phyloP scores from a whole-genome alignment of 1,140 invertebrate genomes.

The Drosophila erecta region DNA sequence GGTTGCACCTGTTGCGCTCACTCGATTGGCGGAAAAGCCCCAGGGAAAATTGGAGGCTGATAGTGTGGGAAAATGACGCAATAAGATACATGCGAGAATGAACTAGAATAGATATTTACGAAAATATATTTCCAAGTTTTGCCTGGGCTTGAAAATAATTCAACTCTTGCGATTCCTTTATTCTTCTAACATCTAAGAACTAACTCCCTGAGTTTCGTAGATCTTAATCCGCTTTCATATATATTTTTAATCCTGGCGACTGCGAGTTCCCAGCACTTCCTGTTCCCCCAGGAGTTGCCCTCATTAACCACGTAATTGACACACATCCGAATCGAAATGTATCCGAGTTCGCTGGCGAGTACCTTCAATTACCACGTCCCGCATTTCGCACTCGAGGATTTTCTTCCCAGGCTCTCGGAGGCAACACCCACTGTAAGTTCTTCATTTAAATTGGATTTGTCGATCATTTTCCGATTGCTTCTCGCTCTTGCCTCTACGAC shows the following conservation, averaged over 20 bases:
- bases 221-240: slow-evolving; percentile 1
- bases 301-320: slow-evolving; percentile 29
- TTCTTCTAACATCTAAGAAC: no score
- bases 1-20: slow-evolving; percentile 69
- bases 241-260: background rate
- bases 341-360: slow-evolving; percentile 5
- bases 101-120: no score
- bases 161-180: no score
- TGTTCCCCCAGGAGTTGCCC: slow-evolving; percentile 22
- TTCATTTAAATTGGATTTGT: slow-evolving; percentile 79
- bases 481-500: background rate
- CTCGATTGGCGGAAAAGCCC: slow-evolving; percentile 57
- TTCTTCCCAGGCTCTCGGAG: slow-evolving; percentile 48
- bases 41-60: background rate
- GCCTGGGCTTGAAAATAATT: no score
- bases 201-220: background rate
- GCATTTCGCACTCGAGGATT: slow-evolving; percentile 35
- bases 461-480: slow-evolving; percentile 60
- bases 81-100: no score
- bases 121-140: no score
- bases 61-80: no score
- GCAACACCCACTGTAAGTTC: slow-evolving; percentile 58
- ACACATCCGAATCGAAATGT: slow-evolving; percentile 15
- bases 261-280: slow-evolving; percentile 17
- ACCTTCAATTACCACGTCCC: slow-evolving; percentile 38